phyloP scores from a whole-genome alignment of 2,113 vertebrate species.

The Hippocampus guttulatus region DNA sequence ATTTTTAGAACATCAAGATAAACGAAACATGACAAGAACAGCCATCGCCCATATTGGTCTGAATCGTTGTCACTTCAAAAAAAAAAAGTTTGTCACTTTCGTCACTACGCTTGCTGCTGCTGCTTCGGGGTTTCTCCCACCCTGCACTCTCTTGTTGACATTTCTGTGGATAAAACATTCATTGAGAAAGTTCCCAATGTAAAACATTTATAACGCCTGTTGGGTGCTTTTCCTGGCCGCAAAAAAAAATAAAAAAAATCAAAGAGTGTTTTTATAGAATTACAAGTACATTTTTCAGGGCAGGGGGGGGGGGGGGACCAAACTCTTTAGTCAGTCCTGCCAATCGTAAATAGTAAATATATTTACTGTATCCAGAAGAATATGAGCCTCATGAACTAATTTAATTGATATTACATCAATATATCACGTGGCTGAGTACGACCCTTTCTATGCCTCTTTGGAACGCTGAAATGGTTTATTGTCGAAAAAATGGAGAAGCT shows the following conservation, averaged over 20 bases:
- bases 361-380: conserved; percentile 8
- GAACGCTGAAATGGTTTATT: background rate
- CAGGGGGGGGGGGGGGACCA: too few species aligned
- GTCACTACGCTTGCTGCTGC: too few species aligned
- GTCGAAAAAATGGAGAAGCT: background rate
- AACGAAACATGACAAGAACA: background rate
- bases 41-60: background rate
- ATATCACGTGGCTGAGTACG: background rate
- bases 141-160: too few species aligned
- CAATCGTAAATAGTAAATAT: background rate
- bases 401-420: conserved; percentile 1
- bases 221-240: too few species aligned
- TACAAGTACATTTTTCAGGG: too few species aligned
- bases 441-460: background rate
- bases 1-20: background rate
- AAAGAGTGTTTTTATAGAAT: too few species aligned
- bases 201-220: too few species aligned
- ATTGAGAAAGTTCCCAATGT: too few species aligned
- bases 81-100: conserved; percentile 3
- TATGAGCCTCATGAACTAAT: conserved; percentile 7
- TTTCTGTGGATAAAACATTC: too few species aligned
- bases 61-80: background rate
- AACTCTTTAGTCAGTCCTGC: background rate
- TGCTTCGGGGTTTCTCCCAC: too few species aligned
- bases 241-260: too few species aligned